phyloP scores from a whole-genome alignment of 2,797 vertebrate genomes.

The Cirrhinus mrigala region DNA sequence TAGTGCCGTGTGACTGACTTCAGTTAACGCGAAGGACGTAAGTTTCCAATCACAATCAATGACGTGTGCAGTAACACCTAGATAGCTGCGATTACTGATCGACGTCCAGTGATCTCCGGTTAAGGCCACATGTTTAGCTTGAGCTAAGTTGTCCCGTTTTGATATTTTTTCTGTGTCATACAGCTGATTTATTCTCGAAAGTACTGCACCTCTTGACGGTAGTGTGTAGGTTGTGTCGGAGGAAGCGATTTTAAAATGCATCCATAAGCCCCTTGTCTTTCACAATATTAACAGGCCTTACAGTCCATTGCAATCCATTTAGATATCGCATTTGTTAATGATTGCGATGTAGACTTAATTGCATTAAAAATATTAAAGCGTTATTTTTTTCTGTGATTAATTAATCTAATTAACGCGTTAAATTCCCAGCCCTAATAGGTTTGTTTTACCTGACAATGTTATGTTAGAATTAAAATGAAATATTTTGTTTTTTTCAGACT shows the following conservation, averaged over 20 bases:
- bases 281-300: background rate
- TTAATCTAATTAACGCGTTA: no score
- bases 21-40: background rate
- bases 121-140: background rate
- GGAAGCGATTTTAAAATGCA: background rate
- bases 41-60: background rate
- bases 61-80: background rate
- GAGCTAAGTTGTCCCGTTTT: background rate
- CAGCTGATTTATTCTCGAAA: background rate
- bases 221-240: conserved; percentile 21
- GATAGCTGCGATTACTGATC: background rate
- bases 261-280: background rate
- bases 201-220: background rate
- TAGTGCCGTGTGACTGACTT: conserved; percentile 18
- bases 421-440: no score
- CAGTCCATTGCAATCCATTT: conserved; percentile 25
- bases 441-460: no score
- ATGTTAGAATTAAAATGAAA: no score
- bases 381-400: no score
- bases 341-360: background rate
- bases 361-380: no score
- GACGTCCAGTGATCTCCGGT: conserved; percentile 22
- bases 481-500: no score
- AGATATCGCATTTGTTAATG: background rate
- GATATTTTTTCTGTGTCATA: no score